Conservation (phyloP, 2,113 vertebrate species). For the Oncorhynchus keta region DNA sequence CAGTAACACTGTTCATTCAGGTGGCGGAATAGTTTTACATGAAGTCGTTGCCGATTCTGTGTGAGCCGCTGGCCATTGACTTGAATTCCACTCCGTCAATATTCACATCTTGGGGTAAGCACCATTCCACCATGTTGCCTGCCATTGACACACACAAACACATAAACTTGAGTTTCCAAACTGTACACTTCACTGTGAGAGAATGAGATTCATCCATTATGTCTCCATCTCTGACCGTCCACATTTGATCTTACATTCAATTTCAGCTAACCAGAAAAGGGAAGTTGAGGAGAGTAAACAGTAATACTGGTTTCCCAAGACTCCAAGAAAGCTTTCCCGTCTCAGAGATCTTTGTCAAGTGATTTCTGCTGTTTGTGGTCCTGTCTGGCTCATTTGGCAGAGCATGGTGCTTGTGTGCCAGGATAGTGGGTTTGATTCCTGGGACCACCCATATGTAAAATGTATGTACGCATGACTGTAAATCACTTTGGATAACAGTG, state of each 20-base stretch:
- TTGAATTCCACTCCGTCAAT: constrained; percentile 98
- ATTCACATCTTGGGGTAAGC: constrained; percentile 92
- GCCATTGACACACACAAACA: constrained; percentile 37
- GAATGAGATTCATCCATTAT: too few species aligned
- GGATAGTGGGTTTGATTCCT: too few species aligned
- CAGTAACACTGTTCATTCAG: background rate
- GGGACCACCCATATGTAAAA: too few species aligned
- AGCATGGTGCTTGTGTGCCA: too few species aligned
- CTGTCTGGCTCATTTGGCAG: too few species aligned
- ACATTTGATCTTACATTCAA: background rate
- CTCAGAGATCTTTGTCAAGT: too few species aligned
- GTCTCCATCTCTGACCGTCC: background rate
- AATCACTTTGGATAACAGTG: too few species aligned
- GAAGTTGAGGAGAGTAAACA: constrained; percentile 24
- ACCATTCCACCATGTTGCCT: constrained; percentile 99
- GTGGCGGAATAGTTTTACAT: constrained; percentile 73
- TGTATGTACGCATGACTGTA: too few species aligned
- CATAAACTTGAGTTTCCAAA: background rate
- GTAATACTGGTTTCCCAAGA: too few species aligned
- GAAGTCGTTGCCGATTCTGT: constrained; percentile 92
- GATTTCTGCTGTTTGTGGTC: too few species aligned
- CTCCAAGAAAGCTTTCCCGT: too few species aligned
- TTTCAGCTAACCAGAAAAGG: constrained; percentile 8
- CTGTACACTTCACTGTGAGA: background rate
- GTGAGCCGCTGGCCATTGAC: constrained; percentile 97